Conservation (phyloP, 2,113 vertebrate genomes). For the Bombycilla garrulus region DNA sequence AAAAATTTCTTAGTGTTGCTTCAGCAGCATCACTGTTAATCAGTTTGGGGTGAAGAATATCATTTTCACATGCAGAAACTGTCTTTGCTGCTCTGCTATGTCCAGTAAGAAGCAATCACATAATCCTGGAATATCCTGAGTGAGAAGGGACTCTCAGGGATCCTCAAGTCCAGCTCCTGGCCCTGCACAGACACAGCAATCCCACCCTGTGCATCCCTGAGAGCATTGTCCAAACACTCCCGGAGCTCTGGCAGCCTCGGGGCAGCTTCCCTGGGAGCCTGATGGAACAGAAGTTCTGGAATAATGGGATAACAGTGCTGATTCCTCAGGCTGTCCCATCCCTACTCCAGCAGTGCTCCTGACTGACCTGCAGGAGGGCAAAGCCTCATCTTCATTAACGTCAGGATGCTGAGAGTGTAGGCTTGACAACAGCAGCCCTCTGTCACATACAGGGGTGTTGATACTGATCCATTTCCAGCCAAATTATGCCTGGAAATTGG, state of each 20-base stretch:
- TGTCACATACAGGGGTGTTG: accelerated
- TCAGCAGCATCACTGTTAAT: background rate
- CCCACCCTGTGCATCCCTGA: background rate
- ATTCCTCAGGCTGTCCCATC: background rate
- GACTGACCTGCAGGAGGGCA: background rate
- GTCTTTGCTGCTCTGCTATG: background rate
- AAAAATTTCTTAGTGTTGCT: background rate
- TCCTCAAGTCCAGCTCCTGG: accelerated
- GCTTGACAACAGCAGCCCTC: background rate
- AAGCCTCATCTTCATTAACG: background rate
- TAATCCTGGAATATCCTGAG: background rate
- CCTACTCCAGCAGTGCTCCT: background rate
- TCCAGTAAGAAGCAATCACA: background rate
- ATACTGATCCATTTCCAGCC: background rate
- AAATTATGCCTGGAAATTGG: background rate
- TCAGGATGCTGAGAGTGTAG: accelerated
- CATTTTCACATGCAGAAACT: background rate
- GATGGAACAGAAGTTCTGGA: background rate
- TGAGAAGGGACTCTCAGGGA: background rate
- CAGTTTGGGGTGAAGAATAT: background rate
- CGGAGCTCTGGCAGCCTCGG: background rate
- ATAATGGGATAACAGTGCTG: accelerated
- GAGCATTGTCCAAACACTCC: accelerated
- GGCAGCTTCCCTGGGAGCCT: background rate
- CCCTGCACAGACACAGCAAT: background rate